Percentiles rank a stretch among this genome's conserved stretches.
phyloP scores from a whole-genome alignment of 92 coral and sea anemone species.

The Diadumene lineata region DNA sequence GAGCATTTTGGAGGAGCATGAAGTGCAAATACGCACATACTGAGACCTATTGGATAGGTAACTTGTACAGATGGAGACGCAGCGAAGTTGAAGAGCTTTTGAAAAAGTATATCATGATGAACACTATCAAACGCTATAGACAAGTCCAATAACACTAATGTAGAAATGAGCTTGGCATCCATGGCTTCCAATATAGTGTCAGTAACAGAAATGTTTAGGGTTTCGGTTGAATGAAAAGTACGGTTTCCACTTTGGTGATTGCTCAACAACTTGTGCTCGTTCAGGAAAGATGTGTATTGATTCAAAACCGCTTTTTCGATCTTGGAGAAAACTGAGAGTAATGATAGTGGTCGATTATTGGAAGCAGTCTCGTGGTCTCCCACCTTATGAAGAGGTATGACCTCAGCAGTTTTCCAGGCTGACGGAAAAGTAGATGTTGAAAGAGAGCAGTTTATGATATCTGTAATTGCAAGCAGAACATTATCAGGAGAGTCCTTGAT shows the following conservation, averaged over 20 bases:
- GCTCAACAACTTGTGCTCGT: neutral
- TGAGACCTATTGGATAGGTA: no score
- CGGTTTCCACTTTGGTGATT: slow-evolving; percentile 23
- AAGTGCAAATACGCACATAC: slow-evolving; percentile 3
- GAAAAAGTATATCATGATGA: slow-evolving; percentile 35
- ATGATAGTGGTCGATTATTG: slow-evolving; percentile 28
- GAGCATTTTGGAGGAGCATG: slow-evolving; percentile 31
- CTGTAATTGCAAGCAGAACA: no score
- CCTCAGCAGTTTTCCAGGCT: no score
- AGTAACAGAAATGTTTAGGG: slow-evolving; percentile 16
- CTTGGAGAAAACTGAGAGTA: slow-evolving; percentile 9
- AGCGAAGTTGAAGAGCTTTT: no score
- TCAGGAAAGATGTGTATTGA: slow-evolving; percentile 6
- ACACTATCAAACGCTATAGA: slow-evolving; percentile 41
- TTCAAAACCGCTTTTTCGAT: slow-evolving; percentile 12
- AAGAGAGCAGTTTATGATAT: no score
- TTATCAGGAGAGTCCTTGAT: no score
- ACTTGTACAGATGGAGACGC: slow-evolving; percentile 14
- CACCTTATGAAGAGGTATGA: slow-evolving; percentile 16
- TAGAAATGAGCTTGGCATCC: slow-evolving; percentile 30
- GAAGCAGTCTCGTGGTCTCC: slow-evolving; percentile 26
- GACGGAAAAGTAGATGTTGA: no score
- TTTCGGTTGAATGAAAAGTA: slow-evolving; percentile 30
- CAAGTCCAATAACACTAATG: no score
- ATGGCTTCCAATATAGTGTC: slow-evolving; percentile 30